Percentiles rank a stretch among this genome's conserved stretches.
Evolutionary conservation across 2,113 vertebrate genomes (phyloP).

Genomic region (Anhinga rufa): DNA sequence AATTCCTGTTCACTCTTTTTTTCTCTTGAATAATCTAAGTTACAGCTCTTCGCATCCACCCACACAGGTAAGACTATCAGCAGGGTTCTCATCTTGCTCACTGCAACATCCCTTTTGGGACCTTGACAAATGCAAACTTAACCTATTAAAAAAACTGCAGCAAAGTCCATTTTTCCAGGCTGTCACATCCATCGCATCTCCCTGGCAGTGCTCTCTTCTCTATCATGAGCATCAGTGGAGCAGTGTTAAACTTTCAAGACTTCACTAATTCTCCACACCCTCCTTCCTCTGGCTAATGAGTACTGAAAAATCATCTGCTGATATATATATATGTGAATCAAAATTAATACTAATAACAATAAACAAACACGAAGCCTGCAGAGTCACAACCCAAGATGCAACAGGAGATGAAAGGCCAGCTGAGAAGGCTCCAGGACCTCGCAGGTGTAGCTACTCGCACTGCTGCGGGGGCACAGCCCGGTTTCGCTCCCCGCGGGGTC

Average conservation of each 20-base stretch:
- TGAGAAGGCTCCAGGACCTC: background rate
- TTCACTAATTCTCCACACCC: background rate
- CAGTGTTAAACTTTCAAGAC: background rate
- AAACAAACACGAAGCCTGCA: background rate
- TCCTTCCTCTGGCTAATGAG: background rate
- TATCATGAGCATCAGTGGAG: accelerated
- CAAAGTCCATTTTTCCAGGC: background rate
- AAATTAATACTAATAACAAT: background rate
- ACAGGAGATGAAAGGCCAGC: background rate
- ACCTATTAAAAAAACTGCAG: background rate
- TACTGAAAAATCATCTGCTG: background rate
- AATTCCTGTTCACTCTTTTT: background rate
- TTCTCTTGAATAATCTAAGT: background rate
- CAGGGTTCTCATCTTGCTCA: background rate
- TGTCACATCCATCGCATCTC: background rate
- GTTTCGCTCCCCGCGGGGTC: background rate
- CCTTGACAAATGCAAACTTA: background rate
- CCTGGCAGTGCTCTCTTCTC: background rate
- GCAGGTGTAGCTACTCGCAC: accelerated
- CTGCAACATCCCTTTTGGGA: background rate
- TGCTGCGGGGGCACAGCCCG: background rate
- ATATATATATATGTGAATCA: background rate
- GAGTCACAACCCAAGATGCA: background rate
- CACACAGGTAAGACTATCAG: background rate
- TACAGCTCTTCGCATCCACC: background rate